A percentile compares a stretch with the other conserved stretches of the same genome.
Evolutionary conservation across 2,113 vertebrate genomes (phyloP).

Genomic region (Pitta sordida): DNA sequence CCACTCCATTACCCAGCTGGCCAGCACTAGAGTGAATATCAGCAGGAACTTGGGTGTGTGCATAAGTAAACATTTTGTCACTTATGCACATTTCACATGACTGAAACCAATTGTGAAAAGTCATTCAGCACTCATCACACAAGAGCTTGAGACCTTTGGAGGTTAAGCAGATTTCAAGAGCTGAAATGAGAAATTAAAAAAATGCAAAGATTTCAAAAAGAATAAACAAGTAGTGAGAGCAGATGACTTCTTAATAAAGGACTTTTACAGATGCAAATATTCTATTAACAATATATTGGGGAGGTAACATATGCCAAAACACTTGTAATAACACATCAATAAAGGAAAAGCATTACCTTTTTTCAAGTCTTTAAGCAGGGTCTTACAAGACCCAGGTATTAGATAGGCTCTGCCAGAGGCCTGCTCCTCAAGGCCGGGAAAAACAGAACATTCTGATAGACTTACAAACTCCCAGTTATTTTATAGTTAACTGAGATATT

Average conservation of each 20-base stretch:
- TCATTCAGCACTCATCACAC: neutral
- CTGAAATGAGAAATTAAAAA: neutral
- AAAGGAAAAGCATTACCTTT: neutral
- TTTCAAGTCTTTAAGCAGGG: neutral
- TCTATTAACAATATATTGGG: neutral
- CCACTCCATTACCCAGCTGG: neutral
- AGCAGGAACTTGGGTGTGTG: conserved; percentile 6
- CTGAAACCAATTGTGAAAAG: neutral
- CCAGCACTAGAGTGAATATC: neutral
- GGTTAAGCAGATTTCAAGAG: neutral
- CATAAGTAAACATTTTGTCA: neutral
- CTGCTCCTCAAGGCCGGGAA: neutral
- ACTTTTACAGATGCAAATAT: neutral
- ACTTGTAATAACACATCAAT: neutral
- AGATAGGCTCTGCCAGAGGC: neutral
- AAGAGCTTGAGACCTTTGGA: neutral
- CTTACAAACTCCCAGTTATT: neutral
- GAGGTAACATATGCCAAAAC: neutral
- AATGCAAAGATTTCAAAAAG: neutral
- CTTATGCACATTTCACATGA: neutral
- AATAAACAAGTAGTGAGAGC: neutral
- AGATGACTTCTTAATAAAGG: neutral
- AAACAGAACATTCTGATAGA: neutral
- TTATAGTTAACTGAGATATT: neutral
- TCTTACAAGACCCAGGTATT: neutral